Percentiles rank a stretch among this genome's conserved stretches.
Conservation (phyloP, 2,797 vertebrate species). For the Peromyscus attwateri region DNA sequence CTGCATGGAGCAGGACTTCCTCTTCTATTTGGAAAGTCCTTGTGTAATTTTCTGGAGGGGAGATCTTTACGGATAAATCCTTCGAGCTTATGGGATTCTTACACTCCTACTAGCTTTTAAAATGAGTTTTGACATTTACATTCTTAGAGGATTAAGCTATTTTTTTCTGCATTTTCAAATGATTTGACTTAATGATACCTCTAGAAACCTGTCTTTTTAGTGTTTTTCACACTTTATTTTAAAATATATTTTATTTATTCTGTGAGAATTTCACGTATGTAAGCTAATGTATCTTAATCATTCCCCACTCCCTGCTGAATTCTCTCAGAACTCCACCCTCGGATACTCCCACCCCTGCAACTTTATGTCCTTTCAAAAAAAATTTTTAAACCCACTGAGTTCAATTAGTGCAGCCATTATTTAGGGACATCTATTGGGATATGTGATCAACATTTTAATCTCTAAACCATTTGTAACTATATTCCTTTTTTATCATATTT, state of each 20-base stretch:
- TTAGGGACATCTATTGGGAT: not conserved
- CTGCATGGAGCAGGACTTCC: not conserved
- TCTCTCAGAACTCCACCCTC: not conserved
- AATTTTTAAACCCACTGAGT: not conserved
- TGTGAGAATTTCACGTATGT: not conserved
- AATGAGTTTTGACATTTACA: not conserved
- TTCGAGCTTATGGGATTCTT: not conserved
- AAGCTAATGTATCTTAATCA: not conserved
- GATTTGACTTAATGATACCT: not conserved
- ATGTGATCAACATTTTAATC: not conserved
- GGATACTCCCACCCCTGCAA: not conserved
- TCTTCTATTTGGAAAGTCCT: not conserved
- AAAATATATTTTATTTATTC: not conserved
- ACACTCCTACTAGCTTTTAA: not conserved
- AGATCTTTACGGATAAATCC: not conserved
- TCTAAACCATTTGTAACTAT: not conserved
- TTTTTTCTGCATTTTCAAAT: not conserved
- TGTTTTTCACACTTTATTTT: not conserved
- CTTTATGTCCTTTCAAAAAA: not conserved
- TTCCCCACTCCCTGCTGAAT: not conserved
- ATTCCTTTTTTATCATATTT: not conserved
- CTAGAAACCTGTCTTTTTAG: not conserved
- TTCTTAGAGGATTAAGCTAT: not conserved
- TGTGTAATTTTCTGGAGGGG: not conserved
- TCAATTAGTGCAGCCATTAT: not conserved